Evolutionary conservation across 2,797 vertebrate genomes (phyloP), one percentile per base, ranked within the genome.

Genomic region (Platalea minor): DNA sequence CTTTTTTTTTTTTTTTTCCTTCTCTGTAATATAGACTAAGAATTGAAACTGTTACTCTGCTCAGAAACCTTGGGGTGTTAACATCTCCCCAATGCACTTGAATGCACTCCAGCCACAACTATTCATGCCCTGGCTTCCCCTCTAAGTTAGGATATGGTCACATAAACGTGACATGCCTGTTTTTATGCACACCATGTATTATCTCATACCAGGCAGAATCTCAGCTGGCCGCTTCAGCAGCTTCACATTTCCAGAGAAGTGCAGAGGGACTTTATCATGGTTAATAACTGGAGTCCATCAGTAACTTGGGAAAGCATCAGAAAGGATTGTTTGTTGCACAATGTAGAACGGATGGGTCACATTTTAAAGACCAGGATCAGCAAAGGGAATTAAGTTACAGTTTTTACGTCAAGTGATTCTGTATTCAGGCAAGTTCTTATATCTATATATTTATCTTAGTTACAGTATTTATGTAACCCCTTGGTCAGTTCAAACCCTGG

Each of bases 161-260:
- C 6, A n/a, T 41, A 53, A 73, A 9, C 1, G 16, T 57, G 31
- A 61, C 33, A 51, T 24, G 2, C 26, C 33, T 70, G 18, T 0
- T 91, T 82, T 77, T 37, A 45, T 28, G 15, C 28, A 51, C 5
- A 39, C 3, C 2, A 2, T 51, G 14, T 83, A 39, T 39, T 77
- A 35, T 12, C 15, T 57, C 14, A 29, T 50, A n/a, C 17, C 28
- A 26, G 3, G 10, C 35, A 90, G 45, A 81, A 70, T 80, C 25
- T 83, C 64, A 74, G 12, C 46, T 39, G 56, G 24, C 15, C 26
- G 37, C 35, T 76, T 87, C 50, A 76, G 6, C n/a, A 82, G 39
- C 37, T 70, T 90, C 13, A 1, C 18, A 31, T 53, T 68, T 85
- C 59, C 45, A 92, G 37, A 41, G 10, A 68, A 64, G 3, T 23